Conservation (phyloP, 2,797 vertebrate genomes). For the Perodicticus potto region DNA sequence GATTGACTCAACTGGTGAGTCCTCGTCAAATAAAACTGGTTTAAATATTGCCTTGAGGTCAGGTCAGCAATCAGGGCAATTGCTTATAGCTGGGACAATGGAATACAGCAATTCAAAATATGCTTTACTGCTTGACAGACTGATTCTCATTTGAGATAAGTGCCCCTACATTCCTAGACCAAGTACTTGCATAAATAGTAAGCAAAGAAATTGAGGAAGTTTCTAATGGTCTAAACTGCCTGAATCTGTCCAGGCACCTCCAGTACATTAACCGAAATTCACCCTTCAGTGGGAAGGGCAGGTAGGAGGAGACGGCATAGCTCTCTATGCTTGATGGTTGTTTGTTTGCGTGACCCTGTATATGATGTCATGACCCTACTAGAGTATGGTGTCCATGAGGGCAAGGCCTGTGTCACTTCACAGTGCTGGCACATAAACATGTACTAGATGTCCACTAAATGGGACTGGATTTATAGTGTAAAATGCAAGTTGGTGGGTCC, state of each 20-base stretch:
- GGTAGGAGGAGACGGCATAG: rapidly evolving
- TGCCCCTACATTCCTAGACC: constrained; percentile 43
- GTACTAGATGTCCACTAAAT: not conserved
- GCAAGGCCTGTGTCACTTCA: not conserved
- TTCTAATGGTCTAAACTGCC: not conserved
- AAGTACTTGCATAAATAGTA: constrained; percentile 5
- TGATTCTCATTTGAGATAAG: constrained; percentile 69
- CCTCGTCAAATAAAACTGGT: constrained; percentile 5
- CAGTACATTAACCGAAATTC: too few relatives aligned
- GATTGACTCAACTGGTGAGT: not conserved
- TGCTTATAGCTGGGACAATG: not conserved
- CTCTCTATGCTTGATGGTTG: not conserved
- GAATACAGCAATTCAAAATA: constrained; percentile 49
- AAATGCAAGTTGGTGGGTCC: not conserved
- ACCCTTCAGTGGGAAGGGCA: not conserved
- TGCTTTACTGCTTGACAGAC: not conserved
- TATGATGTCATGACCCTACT: not conserved
- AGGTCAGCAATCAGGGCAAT: constrained; percentile 10
- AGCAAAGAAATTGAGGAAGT: constrained; percentile 10
- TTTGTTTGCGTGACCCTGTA: not conserved
- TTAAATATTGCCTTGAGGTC: constrained; percentile 56
- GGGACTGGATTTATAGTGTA: not conserved
- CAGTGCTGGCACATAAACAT: rapidly evolving
- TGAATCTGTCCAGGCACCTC: not conserved
- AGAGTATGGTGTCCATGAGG: rapidly evolving